phyloP scores from a whole-genome alignment of 2,113 vertebrate species.

The Lichenostomus cassidix region DNA sequence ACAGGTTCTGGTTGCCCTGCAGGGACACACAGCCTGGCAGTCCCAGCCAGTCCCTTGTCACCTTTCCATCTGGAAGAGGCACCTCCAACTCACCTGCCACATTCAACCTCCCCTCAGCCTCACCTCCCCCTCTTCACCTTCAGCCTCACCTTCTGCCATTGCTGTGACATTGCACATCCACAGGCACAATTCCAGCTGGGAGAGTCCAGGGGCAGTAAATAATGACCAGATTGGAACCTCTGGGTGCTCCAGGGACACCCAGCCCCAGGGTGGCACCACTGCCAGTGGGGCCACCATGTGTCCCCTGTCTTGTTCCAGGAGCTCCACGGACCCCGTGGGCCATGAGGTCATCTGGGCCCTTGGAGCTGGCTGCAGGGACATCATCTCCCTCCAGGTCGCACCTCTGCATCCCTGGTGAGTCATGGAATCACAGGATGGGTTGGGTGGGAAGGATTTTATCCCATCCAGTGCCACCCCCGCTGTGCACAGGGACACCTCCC shows the following conservation, averaged over 20 bases:
- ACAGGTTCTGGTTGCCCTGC: neutral
- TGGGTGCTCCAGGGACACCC: neutral
- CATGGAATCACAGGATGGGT: fast-evolving
- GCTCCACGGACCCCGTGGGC: constrained; percentile 94
- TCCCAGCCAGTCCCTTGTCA: neutral
- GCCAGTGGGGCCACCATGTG: fast-evolving
- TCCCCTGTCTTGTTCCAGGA: constrained; percentile 75
- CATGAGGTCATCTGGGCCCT: constrained; percentile 99
- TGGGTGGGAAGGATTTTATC: neutral
- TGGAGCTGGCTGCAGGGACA: constrained; percentile 96
- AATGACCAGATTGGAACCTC: neutral
- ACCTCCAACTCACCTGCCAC: neutral
- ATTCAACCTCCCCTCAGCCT: neutral
- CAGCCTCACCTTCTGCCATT: neutral
- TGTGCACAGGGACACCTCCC: neutral
- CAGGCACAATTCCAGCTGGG: neutral
- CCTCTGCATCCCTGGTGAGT: constrained; percentile 95
- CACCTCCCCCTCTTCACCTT: neutral
- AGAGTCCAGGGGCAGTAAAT: neutral
- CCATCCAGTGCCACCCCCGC: neutral
- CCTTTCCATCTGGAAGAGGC: neutral
- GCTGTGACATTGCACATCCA: fast-evolving
- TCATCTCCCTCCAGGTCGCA: constrained; percentile 97
- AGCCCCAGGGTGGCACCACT: fast-evolving
- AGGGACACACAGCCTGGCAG: neutral